These are phyloP conservation scores for Agrotis puta DNA, from an alignment of 2,888 invertebrate species.

Conservation along the genomic window DNA sequence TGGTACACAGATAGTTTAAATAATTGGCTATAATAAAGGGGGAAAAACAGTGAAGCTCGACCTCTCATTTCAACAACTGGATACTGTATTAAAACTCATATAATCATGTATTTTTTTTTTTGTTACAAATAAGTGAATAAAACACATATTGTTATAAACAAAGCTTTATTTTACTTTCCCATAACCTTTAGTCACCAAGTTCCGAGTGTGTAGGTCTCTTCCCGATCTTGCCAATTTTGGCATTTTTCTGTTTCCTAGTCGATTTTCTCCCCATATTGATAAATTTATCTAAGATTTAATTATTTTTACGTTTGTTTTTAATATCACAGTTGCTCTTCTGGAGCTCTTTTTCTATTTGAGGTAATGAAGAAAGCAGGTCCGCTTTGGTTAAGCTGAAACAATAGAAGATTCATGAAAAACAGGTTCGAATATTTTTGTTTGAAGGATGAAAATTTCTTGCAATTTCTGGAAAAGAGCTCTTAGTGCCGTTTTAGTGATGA, in stretches of 20 bases:
- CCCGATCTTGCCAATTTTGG: no score
- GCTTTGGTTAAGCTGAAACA: slow-evolving; percentile 38
- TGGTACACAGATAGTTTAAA: no score
- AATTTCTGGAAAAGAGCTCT: no score
- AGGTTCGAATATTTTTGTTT: no score
- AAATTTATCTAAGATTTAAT: not conserved
- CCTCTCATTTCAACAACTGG: not conserved
- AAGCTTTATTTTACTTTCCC: no score
- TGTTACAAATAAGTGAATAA: slow-evolving; percentile 22
- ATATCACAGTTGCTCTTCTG: slow-evolving; percentile 52
- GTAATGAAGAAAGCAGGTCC: slow-evolving; percentile 9
- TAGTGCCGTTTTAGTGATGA: no score
- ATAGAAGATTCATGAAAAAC: not conserved
- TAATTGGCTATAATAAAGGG: no score
- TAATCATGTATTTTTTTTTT: slow-evolving; percentile 20
- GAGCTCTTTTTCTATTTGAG: slow-evolving; percentile 14
- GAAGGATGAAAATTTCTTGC: no score
- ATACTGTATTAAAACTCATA: slow-evolving; percentile 2
- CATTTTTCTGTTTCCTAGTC: no score
- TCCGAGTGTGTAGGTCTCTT: no score
- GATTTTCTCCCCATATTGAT: no score
- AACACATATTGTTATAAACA: not conserved
- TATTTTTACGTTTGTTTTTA: slow-evolving; percentile 27
- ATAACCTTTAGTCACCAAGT: no score
- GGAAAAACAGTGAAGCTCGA: not conserved